Conservation (phyloP, 2,797 vertebrate genomes). For the Eremophila alpestris region DNA sequence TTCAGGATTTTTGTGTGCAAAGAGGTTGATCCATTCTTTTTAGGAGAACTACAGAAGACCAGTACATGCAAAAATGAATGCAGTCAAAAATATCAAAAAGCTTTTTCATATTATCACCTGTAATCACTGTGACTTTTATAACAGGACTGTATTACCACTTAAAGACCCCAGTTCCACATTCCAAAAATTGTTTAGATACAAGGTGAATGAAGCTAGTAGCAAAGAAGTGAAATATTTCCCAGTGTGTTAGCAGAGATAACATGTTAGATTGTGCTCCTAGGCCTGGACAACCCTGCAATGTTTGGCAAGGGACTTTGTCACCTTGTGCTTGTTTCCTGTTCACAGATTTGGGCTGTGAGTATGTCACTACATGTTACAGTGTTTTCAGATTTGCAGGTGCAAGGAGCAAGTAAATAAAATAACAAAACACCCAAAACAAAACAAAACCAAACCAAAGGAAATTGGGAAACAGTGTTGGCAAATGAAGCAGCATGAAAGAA, state of each 20-base stretch:
- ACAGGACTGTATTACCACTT: not conserved
- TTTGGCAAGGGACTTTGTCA: not conserved
- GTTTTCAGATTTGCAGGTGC: constrained; percentile 2
- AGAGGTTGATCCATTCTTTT: not conserved
- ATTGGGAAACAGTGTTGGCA: not conserved
- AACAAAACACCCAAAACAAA: not conserved
- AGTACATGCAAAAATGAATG: not conserved
- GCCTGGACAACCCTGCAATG: not conserved
- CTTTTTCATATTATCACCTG: not conserved
- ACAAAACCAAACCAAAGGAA: not conserved
- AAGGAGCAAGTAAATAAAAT: not conserved
- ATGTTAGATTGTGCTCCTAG: not conserved
- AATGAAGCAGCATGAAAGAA: not conserved
- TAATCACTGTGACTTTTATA: not conserved
- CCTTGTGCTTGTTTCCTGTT: not conserved
- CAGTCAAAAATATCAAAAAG: not conserved
- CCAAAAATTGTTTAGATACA: not conserved
- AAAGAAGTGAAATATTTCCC: not conserved
- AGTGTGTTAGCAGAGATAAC: not conserved
- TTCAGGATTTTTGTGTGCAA: not conserved
- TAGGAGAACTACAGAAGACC: not conserved
- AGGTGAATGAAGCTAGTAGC: not conserved
- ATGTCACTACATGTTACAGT: not conserved
- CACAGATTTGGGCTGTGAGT: not conserved
- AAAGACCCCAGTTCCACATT: not conserved